These are phyloP conservation scores for Agrilus biguttatus DNA, from an alignment of 2,888 invertebrate species.

Conservation along the genomic window DNA sequence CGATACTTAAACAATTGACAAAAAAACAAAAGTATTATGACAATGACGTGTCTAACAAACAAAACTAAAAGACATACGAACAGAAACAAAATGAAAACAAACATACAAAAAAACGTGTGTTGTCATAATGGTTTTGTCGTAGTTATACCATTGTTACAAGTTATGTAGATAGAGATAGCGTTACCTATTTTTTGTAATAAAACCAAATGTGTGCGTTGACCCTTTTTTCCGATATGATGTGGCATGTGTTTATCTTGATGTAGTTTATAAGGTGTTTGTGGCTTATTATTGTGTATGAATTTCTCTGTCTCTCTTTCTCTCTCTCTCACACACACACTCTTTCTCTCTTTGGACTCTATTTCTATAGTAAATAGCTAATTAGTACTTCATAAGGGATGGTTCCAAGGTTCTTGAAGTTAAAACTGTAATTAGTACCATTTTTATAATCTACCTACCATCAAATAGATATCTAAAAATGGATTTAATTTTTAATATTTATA, in stretches of 20 bases:
- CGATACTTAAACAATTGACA: conserved; percentile 34
- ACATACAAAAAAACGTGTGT: conserved; percentile 10
- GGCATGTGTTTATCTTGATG: conserved; percentile 18
- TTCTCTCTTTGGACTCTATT: conserved; percentile 11
- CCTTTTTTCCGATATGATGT: conserved; percentile 10
- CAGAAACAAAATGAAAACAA: conserved; percentile 1
- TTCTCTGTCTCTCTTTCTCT: conserved; percentile 9
- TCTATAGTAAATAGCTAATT: background rate
- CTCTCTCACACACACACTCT: too few species aligned
- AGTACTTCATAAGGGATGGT: background rate
- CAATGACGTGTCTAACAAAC: conserved; percentile 14
- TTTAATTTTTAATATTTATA: too few species aligned
- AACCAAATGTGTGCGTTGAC: conserved; percentile 10
- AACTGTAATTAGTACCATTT: too few species aligned
- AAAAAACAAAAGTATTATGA: conserved; percentile 32
- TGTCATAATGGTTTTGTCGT: conserved; percentile 31
- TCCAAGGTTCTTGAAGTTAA: too few species aligned
- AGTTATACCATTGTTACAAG: conserved; percentile 27
- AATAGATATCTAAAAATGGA: too few species aligned
- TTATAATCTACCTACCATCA: too few species aligned
- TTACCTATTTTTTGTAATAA: conserved; percentile 31
- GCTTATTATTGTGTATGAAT: conserved; percentile 11
- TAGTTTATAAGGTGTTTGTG: conserved; percentile 20
- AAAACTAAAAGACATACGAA: conserved; percentile 4
- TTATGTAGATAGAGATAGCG: conserved; percentile 30